Conservation (phyloP, 2,888 invertebrate genomes). For the Palloptera scutellata region DNA sequence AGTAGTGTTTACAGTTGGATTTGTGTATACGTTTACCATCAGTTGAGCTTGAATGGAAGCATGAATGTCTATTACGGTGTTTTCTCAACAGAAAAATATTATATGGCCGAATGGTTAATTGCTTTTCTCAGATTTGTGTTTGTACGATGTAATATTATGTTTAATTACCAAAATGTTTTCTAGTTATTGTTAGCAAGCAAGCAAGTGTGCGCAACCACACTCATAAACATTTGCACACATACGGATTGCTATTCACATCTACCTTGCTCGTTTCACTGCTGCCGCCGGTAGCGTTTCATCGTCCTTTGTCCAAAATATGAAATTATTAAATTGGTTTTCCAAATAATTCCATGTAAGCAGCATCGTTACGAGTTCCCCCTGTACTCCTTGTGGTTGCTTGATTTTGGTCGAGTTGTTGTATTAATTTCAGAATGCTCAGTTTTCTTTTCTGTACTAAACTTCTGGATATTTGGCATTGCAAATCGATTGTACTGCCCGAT, state of each 20-base stretch:
- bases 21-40: no score
- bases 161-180: no score
- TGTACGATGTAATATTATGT: no score
- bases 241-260: no score
- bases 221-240: background rate
- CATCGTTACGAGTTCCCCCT: slow-evolving; percentile 24
- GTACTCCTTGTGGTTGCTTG: slow-evolving; percentile 32
- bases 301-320: slow-evolving; percentile 56
- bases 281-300: slow-evolving; percentile 48
- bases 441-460: slow-evolving; percentile 62
- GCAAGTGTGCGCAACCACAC: slow-evolving; percentile 2
- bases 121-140: no score
- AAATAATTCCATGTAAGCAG: slow-evolving; percentile 43
- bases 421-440: slow-evolving; percentile 49
- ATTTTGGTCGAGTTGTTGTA: slow-evolving; percentile 38
- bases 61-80: no score
- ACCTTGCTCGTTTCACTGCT: slow-evolving; percentile 51
- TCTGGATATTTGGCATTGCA: slow-evolving; percentile 69
- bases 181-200: background rate
- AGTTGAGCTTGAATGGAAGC: no score
- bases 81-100: no score
- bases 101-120: no score
- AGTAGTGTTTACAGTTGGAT: no score
- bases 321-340: slow-evolving; percentile 51
- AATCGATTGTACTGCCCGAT: slow-evolving; percentile 76